Percentiles rank a stretch among this genome's conserved stretches.
These are phyloP conservation scores for Autographa pulchrina DNA, from an alignment of 2,888 invertebrate genomes.

Conservation along the genomic window DNA sequence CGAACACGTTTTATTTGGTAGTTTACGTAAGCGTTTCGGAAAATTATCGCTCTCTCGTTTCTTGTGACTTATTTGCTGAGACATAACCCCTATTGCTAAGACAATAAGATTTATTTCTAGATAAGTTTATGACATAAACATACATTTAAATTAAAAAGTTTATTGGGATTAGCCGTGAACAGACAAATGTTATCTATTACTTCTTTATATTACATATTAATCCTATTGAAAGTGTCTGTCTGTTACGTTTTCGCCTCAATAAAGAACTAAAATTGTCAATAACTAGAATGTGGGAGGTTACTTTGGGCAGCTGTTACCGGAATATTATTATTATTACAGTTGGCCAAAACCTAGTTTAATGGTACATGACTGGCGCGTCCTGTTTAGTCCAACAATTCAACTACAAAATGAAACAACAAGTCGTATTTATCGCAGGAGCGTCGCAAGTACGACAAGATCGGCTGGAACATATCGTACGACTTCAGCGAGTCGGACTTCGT, in stretches of 20 bases:
- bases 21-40: neutral
- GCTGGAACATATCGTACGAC: slow-evolving; percentile 98
- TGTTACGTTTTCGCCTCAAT: no score
- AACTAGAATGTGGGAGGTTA: no score
- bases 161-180: neutral
- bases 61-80: neutral
- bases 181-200: neutral
- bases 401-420: neutral
- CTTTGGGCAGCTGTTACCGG: no score
- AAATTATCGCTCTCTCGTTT: neutral
- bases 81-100: neutral
- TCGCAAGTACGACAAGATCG: slow-evolving; percentile 97
- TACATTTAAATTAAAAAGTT: neutral
- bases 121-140: neutral
- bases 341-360: no score
- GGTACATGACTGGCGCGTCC: no score
- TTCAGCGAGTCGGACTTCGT: slow-evolving; percentile 98
- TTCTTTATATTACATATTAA: no score
- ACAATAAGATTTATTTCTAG: neutral
- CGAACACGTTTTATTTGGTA: neutral
- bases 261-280: no score
- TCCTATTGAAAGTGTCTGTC: no score
- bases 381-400: no score
- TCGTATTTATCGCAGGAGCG: slow-evolving; percentile 91
- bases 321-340: no score